Evolutionary conservation across 2,797 vertebrate genomes (phyloP).

Genomic region (Argya squamiceps): DNA sequence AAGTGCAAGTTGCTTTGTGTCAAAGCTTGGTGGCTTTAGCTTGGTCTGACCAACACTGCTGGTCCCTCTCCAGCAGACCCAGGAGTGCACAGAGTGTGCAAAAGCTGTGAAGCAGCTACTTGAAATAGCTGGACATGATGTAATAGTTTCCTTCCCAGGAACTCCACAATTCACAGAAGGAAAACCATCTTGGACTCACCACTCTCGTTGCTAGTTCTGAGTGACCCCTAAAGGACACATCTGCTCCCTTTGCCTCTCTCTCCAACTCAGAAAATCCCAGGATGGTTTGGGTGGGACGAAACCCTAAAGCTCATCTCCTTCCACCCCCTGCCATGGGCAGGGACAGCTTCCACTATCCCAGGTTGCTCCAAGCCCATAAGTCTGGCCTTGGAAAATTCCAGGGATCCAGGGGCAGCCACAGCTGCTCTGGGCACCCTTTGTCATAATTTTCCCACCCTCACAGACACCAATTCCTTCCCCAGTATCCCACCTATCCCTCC

Average conservation of each 20-base stretch:
- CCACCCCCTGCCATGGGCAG: neutral
- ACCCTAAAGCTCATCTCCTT: fast-evolving
- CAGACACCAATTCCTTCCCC: neutral
- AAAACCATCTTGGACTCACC: neutral
- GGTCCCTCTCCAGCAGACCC: fast-evolving
- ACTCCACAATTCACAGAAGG: neutral
- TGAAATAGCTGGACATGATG: neutral
- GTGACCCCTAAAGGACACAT: neutral
- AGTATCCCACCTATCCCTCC: fast-evolving
- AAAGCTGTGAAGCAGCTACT: neutral
- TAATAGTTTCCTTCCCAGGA: neutral
- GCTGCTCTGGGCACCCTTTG: neutral
- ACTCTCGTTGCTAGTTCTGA: neutral
- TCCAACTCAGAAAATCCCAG: neutral
- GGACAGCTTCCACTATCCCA: fast-evolving
- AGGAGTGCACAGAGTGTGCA: neutral
- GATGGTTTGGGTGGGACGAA: neutral
- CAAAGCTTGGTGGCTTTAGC: neutral
- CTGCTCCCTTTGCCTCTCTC: neutral
- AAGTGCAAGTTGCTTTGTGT: neutral
- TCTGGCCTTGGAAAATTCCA: neutral
- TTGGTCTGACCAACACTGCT: neutral
- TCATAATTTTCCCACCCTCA: neutral
- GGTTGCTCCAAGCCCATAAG: fast-evolving
- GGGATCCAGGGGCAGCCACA: neutral